Percentiles rank a stretch among this genome's conserved stretches.
phyloP scores from a whole-genome alignment of 1,140 invertebrate species.

The Zaprionus nigranus region DNA sequence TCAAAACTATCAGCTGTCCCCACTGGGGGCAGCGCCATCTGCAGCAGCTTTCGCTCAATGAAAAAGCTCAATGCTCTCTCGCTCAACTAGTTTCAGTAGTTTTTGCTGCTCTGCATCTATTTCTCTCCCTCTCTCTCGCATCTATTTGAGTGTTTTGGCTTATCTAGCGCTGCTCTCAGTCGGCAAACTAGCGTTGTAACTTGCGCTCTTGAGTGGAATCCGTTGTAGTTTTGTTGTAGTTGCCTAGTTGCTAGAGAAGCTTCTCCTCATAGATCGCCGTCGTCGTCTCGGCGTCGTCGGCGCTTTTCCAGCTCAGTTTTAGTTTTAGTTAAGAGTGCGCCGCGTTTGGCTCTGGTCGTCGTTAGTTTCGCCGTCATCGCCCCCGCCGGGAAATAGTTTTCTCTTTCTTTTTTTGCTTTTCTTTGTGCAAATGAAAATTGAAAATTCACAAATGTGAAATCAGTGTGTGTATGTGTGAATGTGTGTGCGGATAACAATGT shows the following conservation, averaged over 20 bases:
- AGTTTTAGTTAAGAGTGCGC: conserved; percentile 53
- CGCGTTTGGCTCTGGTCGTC: conserved; percentile 56
- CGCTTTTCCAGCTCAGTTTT: conserved; percentile 61
- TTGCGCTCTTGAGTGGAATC: conserved; percentile 65
- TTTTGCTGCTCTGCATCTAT: conserved; percentile 5
- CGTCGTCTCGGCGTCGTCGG: not conserved
- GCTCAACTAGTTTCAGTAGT: conserved; percentile 64
- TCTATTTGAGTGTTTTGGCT: conserved; percentile 67
- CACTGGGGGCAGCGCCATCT: not conserved
- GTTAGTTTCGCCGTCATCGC: conserved; percentile 33
- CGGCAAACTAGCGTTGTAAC: conserved; percentile 68
- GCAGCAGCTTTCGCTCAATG: conserved; percentile 31
- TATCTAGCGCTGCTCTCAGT: conserved; percentile 34
- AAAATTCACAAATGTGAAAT: not conserved
- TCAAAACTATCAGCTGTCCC: not conserved
- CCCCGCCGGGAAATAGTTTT: not conserved
- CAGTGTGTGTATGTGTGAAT: not conserved
- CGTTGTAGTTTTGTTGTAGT: conserved; percentile 47
- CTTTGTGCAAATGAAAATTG: not conserved
- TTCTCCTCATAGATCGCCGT: conserved; percentile 41
- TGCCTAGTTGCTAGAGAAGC: conserved; percentile 15
- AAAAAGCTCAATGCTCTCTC: conserved; percentile 40
- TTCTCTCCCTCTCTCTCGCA: conserved; percentile 5
- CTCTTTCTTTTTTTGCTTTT: conserved; percentile 6
- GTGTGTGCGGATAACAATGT: conserved; percentile 11